phyloP scores from a whole-genome alignment of 2,797 vertebrate genomes.

The Gila robusta region DNA sequence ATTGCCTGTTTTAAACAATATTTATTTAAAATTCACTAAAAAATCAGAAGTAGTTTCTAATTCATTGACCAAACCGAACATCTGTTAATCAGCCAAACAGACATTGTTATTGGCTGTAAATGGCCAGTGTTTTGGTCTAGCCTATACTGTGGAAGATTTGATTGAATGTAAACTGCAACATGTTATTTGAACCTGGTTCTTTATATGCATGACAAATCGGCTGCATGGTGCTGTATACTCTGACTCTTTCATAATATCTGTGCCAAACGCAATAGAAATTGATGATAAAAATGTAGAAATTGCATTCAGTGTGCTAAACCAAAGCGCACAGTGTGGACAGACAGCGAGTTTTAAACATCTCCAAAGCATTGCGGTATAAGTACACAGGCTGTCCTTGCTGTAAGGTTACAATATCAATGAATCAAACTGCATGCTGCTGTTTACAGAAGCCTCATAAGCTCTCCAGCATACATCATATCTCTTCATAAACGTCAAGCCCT shows the following conservation, averaged over 20 bases:
- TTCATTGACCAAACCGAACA: not conserved
- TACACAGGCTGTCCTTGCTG: slow-evolving; percentile 13
- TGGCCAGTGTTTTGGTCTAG: not conserved
- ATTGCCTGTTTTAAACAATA: slow-evolving; percentile 2
- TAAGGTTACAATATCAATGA: slow-evolving; percentile 30
- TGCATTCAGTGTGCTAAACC: not conserved
- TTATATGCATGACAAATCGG: slow-evolving; percentile 77
- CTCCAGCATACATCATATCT: slow-evolving; percentile 29
- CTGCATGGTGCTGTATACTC: slow-evolving; percentile 74
- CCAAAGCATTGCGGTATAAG: slow-evolving; percentile 24
- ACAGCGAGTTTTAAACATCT: slow-evolving; percentile 25
- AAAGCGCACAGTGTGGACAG: not conserved
- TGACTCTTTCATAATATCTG: slow-evolving; percentile 37
- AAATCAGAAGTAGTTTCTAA: not conserved
- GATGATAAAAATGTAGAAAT: not conserved
- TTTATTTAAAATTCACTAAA: not conserved
- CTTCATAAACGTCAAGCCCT: slow-evolving; percentile 18
- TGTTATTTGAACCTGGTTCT: slow-evolving; percentile 33
- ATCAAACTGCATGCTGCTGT: slow-evolving; percentile 61
- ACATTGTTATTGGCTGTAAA: not conserved
- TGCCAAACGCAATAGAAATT: slow-evolving; percentile 14
- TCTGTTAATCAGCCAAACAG: not conserved
- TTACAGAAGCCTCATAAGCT: slow-evolving; percentile 65
- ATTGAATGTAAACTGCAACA: slow-evolving; percentile 24
- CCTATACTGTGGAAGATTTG: slow-evolving; percentile 34